A percentile compares a stretch with the other conserved stretches of the same genome.
Evolutionary conservation across 2,888 invertebrate species (phyloP).

Genomic region (Nomada ferruginata): DNA sequence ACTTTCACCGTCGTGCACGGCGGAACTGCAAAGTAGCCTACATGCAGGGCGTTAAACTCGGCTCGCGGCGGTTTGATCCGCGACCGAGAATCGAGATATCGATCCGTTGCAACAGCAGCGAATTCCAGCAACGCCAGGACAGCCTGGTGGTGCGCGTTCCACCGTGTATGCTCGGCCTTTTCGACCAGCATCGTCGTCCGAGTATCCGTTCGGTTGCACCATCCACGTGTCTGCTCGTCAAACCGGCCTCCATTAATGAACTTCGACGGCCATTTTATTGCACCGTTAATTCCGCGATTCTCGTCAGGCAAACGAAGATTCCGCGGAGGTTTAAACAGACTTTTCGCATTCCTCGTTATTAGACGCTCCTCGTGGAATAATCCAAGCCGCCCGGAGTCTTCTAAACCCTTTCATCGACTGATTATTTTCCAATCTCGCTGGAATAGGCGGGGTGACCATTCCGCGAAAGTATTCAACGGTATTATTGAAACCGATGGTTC

Average conservation of each 20-base stretch:
- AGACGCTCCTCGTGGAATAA: too few species aligned
- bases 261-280: constrained; percentile 29
- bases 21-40: constrained; percentile 74
- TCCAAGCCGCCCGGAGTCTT: too few species aligned
- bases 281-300: constrained; percentile 5
- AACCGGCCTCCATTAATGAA: constrained; percentile 21
- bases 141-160: constrained; percentile 21
- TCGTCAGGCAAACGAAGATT: too few species aligned
- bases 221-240: constrained; percentile 22
- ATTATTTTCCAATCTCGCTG: neutral
- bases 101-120: constrained; percentile 71
- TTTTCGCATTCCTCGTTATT: neutral
- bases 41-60: constrained; percentile 75
- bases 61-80: constrained; percentile 64
- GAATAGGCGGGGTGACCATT: neutral
- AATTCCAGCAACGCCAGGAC: constrained; percentile 56
- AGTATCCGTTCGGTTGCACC: constrained; percentile 42
- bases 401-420: neutral
- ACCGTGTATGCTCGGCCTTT: constrained; percentile 25
- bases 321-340: neutral
- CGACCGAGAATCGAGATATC: constrained; percentile 68
- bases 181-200: constrained; percentile 41
- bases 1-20: constrained; percentile 74
- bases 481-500: constrained; percentile 6
- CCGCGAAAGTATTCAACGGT: constrained; percentile 3